Conservation (phyloP, 2,888 invertebrate genomes). For the Marronus borbonicus region DNA sequence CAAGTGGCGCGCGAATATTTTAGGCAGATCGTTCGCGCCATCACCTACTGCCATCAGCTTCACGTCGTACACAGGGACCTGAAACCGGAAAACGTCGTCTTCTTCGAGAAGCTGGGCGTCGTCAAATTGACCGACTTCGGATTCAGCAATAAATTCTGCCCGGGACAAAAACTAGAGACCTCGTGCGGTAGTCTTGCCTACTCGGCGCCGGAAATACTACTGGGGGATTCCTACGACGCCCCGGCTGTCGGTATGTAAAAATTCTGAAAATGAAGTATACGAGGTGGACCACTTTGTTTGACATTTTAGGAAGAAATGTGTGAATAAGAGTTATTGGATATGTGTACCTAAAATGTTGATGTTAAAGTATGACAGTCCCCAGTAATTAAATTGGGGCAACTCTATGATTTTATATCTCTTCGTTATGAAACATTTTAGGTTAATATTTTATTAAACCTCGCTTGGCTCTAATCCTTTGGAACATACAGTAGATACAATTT, state of each 20-base stretch:
- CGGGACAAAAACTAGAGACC: constrained; percentile 97
- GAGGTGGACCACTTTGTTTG: too few relatives aligned
- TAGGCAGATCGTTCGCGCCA: constrained; percentile 96
- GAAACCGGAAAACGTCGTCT: constrained; percentile 99
- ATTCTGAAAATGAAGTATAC: not conserved
- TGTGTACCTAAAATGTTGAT: too few relatives aligned
- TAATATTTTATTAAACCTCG: too few relatives aligned
- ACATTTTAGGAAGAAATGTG: too few relatives aligned
- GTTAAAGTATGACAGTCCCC: too few relatives aligned
- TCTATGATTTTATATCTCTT: too few relatives aligned
- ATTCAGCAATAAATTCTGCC: constrained; percentile 95
- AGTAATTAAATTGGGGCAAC: too few relatives aligned
- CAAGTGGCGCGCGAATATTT: constrained; percentile 92
- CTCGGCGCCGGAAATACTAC: constrained; percentile 98
- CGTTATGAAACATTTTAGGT: too few relatives aligned
- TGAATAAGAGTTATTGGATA: too few relatives aligned
- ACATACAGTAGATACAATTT: too few relatives aligned
- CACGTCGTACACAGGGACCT: constrained; percentile 93
- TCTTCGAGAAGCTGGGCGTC: constrained; percentile 96
- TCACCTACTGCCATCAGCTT: constrained; percentile 97
- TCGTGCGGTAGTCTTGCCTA: constrained; percentile 99
- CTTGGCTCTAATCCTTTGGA: too few relatives aligned
- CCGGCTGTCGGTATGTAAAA: constrained; percentile 90
- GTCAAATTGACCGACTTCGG: constrained; percentile 99
- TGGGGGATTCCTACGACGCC: constrained; percentile 99